Base-by-base conservation (phyloP, 2,888 invertebrate genomes). In the Ectemnius continuus region DNA sequence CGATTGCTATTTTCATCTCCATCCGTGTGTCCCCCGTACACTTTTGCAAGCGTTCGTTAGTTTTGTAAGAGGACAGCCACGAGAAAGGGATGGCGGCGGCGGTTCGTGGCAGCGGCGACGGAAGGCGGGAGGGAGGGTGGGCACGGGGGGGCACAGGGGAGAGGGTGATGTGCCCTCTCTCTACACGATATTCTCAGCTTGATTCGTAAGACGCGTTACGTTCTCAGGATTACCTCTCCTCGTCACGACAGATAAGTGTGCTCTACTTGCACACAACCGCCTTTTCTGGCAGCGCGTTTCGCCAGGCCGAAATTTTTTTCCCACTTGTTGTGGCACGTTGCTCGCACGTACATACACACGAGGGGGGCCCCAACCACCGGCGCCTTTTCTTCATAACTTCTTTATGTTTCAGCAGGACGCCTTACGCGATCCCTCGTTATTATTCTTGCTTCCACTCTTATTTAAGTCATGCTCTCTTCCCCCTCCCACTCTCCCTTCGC, bases 181-280 rank as follows among this genome's bases (percentile, higher is more conserved):
- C 70, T 73, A 74, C 71, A 62, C 73, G 82, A 82, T 81, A 74
- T 75, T 82, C 82, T 82, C 82, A 67, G 82, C 73, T 69, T 73
- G 82, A 81, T 80, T 81, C 81, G 83, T 73, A 78, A 77, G 73
- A 75, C 81, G 84, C 85, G 79, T 85, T 82, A 86, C 81, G 84
- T 80, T 81, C 79, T 76, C 75, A 72, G 70, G 78, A 82, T 81
- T 81, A 79, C 78, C 73, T 78, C 81, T 80, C 70, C 72, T 76
- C 73, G 64, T 62, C 76, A 56, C 70, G 70, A 77, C 64, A 36
- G 36, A 36, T 36, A 36, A 8, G 75, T 79, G 75, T 83, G 83
- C 73, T 82, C 83, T 66, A 82, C 82, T 82, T 82, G 81, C 65
- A 61, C 59, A 62, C 36, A 36, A 36, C 52, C 46, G 59, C 62